phyloP scores from a whole-genome alignment of 2,797 vertebrate genomes.

The Cuniculus paca region DNA sequence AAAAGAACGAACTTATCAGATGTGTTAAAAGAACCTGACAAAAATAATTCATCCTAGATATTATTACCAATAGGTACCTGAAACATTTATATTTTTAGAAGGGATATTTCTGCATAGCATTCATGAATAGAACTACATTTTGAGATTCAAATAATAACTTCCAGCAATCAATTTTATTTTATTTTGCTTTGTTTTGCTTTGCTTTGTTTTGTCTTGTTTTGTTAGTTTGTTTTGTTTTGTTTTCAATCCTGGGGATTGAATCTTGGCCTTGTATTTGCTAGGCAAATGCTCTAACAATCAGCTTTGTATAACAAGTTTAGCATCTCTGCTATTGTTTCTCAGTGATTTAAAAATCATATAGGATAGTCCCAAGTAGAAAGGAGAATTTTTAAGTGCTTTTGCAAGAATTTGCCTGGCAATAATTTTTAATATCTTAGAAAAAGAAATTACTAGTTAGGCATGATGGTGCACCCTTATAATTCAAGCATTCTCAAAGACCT shows the following conservation, averaged over 20 bases:
- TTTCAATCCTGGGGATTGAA: neutral
- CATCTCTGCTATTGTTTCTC: neutral
- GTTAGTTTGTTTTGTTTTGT: neutral
- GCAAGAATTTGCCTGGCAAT: neutral
- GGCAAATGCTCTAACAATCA: neutral
- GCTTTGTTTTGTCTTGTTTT: neutral
- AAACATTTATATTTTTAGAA: slow-evolving; percentile 55
- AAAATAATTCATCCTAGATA: slow-evolving; percentile 33
- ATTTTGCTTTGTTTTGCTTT: neutral
- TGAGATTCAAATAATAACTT: slow-evolving; percentile 15
- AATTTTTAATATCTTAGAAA: slow-evolving; percentile 45
- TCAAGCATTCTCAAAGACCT: neutral
- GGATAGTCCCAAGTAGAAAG: neutral
- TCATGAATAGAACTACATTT: slow-evolving; percentile 5
- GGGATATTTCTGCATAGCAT: slow-evolving; percentile 33
- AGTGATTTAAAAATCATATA: slow-evolving; percentile 3
- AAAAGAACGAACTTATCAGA: neutral
- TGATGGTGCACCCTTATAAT: neutral
- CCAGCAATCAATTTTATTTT: neutral
- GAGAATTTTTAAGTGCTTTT: slow-evolving; percentile 20
- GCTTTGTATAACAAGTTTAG: neutral
- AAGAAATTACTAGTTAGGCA: neutral
- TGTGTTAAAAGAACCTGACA: slow-evolving; percentile 37
- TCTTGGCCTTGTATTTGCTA: neutral
- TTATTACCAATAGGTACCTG: slow-evolving; percentile 29